These are phyloP conservation scores for Epinotia demarniana DNA, from an alignment of 2,888 invertebrate genomes.

Conservation along the genomic window DNA sequence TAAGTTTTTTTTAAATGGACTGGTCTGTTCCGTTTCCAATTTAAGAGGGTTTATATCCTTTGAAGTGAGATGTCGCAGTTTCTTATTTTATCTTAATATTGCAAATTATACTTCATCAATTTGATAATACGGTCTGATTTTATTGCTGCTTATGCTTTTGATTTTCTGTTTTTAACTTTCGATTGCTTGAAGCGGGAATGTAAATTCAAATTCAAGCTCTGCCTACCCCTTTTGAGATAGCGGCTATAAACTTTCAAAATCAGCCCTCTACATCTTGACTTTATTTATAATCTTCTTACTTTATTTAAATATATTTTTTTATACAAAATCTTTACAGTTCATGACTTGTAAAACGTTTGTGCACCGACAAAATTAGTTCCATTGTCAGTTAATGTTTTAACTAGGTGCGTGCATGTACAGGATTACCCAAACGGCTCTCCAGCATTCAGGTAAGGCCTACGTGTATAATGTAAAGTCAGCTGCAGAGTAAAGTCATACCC, in stretches of 20 bases:
- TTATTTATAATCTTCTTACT: background rate
- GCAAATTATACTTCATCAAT: background rate
- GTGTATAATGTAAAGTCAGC: too few species aligned
- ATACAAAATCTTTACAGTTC: too few species aligned
- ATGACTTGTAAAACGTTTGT: background rate
- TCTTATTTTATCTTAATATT: conserved; percentile 5
- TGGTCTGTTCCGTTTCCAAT: conserved; percentile 6
- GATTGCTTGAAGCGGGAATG: too few species aligned
- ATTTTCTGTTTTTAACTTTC: too few species aligned
- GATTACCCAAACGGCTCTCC: background rate
- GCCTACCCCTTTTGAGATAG: too few species aligned
- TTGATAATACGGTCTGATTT: background rate
- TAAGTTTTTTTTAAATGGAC: background rate
- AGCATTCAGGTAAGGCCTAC: too few species aligned
- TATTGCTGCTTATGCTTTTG: background rate
- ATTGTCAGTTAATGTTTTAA: conserved; percentile 12
- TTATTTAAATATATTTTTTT: background rate
- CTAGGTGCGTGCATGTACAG: background rate
- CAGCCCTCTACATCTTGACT: background rate
- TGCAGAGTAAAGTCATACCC: too few species aligned
- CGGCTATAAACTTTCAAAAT: too few species aligned
- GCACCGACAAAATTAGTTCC: background rate
- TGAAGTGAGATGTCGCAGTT: conserved; percentile 2
- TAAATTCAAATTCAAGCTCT: too few species aligned
- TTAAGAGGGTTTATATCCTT: conserved; percentile 13